phyloP scores from a whole-genome alignment of 2,888 invertebrate genomes.

The Macropis europaea region DNA sequence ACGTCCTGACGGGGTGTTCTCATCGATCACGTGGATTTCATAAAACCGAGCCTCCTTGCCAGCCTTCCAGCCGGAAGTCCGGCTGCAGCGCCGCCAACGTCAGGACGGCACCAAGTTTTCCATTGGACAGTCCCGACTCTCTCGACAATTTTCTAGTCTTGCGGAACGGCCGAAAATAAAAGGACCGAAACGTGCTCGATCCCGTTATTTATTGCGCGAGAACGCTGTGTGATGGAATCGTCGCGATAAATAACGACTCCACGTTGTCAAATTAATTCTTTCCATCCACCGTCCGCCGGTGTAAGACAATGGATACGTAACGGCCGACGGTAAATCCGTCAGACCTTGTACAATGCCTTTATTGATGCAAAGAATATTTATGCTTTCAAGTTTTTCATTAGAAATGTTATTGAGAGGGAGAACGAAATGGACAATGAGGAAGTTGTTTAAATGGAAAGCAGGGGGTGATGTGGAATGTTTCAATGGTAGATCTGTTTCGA shows the following conservation, averaged over 20 bases:
- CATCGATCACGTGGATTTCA: slow-evolving; percentile 31
- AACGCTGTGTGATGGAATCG: slow-evolving; percentile 4
- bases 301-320: slow-evolving; percentile 7
- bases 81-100: neutral
- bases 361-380: too few species aligned
- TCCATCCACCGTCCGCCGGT: neutral
- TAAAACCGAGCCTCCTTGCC: slow-evolving; percentile 18
- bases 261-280: slow-evolving; percentile 35
- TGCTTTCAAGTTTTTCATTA: too few species aligned
- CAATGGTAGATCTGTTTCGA: too few species aligned
- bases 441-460: too few species aligned
- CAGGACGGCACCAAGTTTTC: slow-evolving; percentile 4
- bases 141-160: neutral
- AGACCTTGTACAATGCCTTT: neutral
- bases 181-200: slow-evolving; percentile 2
- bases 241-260: slow-evolving; percentile 13
- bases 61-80: slow-evolving; percentile 1
- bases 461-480: too few species aligned
- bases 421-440: too few species aligned
- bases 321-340: neutral
- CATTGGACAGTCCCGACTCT: neutral
- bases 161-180: neutral
- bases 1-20: neutral
- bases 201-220: slow-evolving; percentile 18
- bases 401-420: too few species aligned